Conservation (phyloP, 2,113 vertebrate species). For the Porphyrio hochstetteri region DNA sequence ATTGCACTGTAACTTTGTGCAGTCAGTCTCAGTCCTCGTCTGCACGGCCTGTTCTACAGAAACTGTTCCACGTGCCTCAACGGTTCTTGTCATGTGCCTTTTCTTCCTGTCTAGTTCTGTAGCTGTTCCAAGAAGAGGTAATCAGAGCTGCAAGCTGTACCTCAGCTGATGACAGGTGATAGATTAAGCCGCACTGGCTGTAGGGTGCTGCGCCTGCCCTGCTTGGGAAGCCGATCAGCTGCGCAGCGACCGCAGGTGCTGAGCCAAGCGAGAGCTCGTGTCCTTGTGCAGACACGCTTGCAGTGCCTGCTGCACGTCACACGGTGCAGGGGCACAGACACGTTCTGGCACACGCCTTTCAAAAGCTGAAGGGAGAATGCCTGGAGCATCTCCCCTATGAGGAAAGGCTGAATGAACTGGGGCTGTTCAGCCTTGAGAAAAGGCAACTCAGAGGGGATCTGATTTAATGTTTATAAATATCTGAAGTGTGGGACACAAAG, state of each 20-base stretch:
- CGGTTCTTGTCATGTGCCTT: background rate
- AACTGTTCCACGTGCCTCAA: rapidly evolving
- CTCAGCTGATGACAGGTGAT: background rate
- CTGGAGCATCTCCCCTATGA: too few species aligned
- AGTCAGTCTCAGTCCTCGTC: background rate
- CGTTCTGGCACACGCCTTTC: background rate
- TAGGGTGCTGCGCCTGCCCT: background rate
- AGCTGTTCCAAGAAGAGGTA: background rate
- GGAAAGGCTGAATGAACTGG: too few species aligned
- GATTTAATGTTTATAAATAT: too few species aligned
- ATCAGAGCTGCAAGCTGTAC: background rate
- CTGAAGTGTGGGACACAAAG: too few species aligned
- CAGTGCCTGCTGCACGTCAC: background rate
- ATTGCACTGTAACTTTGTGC: background rate
- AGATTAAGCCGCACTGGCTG: background rate
- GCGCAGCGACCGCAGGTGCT: background rate
- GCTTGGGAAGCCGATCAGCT: background rate
- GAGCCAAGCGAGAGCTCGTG: background rate
- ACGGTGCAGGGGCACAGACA: rapidly evolving
- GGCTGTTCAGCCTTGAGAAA: too few species aligned
- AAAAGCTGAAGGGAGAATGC: background rate
- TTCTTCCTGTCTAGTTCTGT: background rate
- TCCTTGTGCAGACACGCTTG: background rate
- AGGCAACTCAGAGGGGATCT: too few species aligned
- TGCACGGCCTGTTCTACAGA: background rate